Base-by-base conservation (phyloP, 2,888 invertebrate genomes). In the Frankliniella intonsa region DNA sequence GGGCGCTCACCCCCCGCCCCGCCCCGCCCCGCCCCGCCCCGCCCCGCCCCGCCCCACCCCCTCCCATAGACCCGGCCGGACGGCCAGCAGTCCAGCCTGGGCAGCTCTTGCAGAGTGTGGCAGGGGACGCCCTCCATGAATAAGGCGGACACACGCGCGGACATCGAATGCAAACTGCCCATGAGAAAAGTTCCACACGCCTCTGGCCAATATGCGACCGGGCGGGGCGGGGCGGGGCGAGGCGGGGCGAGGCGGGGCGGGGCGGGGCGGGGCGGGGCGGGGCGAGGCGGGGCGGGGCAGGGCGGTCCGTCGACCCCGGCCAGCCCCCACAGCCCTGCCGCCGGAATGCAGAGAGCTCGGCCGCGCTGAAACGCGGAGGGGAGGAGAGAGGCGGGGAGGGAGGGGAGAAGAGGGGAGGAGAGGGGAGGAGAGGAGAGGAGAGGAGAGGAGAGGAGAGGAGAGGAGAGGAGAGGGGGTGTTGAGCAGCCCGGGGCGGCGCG, bases 91-190 rank as follows among this genome's bases (percentile, higher is more conserved):
- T 17, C 12, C 14, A 17, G 55, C 69, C 38, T 2, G 5, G 38
- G 38, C 38, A 38, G 38, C 38, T 5, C 38, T 38, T 5, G 38
- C 38, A 38, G 38, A 38, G 38, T 38, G 38, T 38, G 38, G 3
- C 38, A 5, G 38, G 38, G 55, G 55, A 19, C 55, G 22, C 22
- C 69, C 19, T 22, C 69, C 69, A 76, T 76, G 69, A 76, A 76
- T 76, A 76, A 76, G 12, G 69, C 25, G 69, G 55, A 55, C 55
- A 55, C 19, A 5, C 38, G 38, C 38, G 38, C 38, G 55, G 69
- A 76, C 69, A 76, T 76, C 69, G 69, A 76, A 76, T 22, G 69
- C 69, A 76, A 76, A 76, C 69, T 76, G 69, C 3, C 69, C 69
- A 22, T 76, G 69, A 22, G 69, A 25, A 76, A 76, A 76, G 69